Base-by-base conservation (phyloP, 2,797 vertebrate species). In the Ctenosaura bakeri region DNA sequence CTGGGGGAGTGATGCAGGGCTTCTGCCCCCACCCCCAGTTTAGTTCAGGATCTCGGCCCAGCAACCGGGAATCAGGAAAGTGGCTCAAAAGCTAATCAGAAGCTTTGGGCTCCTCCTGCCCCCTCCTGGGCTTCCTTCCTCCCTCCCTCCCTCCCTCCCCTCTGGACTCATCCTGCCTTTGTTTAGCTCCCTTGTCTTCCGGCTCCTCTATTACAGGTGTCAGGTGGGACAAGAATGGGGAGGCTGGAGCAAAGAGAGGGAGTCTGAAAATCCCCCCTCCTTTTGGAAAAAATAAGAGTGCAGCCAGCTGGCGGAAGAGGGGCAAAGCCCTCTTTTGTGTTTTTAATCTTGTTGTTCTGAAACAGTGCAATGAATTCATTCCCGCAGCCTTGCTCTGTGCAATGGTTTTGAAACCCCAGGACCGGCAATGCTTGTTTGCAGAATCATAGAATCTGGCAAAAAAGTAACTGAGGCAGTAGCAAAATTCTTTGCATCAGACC, bases 161-260 rank as follows among this genome's bases (percentile, higher is more conserved):
- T 54, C 1, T 4, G 29, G n/a, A 50, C 62, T 86, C 79, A 64
- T 82, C 89, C 79, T 73, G 52, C 5, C 84, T 83, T 87, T 83
- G 69, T 79, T 18, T 13, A 20, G 22, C 38, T 46, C 80, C 13
- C 54, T 38, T 3, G n/a, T 3, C 42, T 64, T 69, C 62, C 14
- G 12, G 16, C 81, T 26, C 77, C 46, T 26, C 46, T 8, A 2
- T 56, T 8, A 8, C 78, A 88, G 79, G 77, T 88, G 79, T 38
- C 66, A 83, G 88, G 32, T 64, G 81, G 54, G 54, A 22, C 35
- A 32, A 26, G 6, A 5, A 5, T 62, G 3, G n/a, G 13, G 64
- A 24, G 71, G 18, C 7, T 14, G 3, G 74, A 4, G 74, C 66
- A 35, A 85, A 18, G 29, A 69, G 10, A 26, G 5, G 2, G 2